Evolutionary conservation across 2,888 invertebrate species (phyloP).

Genomic region (Hoplodrina blanda): DNA sequence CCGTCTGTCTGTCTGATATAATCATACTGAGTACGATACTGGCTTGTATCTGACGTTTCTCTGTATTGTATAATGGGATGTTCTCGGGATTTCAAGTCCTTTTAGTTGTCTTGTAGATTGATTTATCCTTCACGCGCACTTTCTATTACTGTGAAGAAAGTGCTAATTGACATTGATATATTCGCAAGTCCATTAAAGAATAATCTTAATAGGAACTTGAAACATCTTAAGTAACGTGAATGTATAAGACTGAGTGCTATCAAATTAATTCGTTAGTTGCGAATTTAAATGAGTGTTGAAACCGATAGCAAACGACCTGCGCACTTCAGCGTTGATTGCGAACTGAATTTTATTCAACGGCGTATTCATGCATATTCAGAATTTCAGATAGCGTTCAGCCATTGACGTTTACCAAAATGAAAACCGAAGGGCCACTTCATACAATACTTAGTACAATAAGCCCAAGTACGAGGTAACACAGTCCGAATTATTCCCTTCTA

Average conservation of each 20-base stretch:
- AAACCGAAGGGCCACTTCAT: conserved; percentile 10
- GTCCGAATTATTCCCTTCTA: background rate
- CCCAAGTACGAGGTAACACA: background rate
- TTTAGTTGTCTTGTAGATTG: conserved; percentile 7
- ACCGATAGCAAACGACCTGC: conserved; percentile 28
- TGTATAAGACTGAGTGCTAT: conserved; percentile 18
- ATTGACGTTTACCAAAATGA: background rate
- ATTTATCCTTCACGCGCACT: conserved; percentile 3
- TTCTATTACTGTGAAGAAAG: conserved; percentile 8
- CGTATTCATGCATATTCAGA: conserved; percentile 56
- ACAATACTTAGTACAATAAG: background rate
- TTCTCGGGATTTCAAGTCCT: conserved; percentile 2
- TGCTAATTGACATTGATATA: conserved; percentile 14
- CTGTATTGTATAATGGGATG: conserved; percentile 3
- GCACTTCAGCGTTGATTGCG: conserved; percentile 43
- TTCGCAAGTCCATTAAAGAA: conserved; percentile 7
- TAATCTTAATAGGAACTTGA: background rate
- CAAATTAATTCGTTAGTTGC: conserved; percentile 20
- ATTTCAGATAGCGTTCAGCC: conserved; percentile 33
- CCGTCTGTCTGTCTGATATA: conserved; percentile 25
- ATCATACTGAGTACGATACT: conserved; percentile 25
- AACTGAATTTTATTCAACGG: conserved; percentile 46
- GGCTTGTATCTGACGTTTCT: conserved; percentile 7
- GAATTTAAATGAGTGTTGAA: conserved; percentile 23
- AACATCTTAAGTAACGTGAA: conserved; percentile 4